Percentiles rank a stretch among this genome's conserved stretches.
Evolutionary conservation across 2,113 vertebrate genomes (phyloP).

Genomic region (Mola mola): DNA sequence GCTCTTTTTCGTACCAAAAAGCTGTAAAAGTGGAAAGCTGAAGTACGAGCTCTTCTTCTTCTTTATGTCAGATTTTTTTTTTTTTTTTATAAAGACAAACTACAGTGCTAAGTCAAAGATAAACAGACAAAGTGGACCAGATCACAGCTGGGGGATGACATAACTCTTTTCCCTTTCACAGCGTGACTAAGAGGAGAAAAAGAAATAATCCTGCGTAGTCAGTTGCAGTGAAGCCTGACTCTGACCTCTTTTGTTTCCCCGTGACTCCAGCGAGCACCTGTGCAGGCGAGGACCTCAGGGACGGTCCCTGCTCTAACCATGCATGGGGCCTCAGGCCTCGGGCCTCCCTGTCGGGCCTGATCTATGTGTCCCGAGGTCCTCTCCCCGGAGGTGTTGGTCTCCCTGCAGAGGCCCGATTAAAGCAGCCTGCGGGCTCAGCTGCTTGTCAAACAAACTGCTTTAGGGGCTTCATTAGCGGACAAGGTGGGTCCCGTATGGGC

Average conservation of each 20-base stretch:
- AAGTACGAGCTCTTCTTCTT: no score
- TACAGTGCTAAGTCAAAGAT: no score
- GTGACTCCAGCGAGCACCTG: slow-evolving; percentile 74
- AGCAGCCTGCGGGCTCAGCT: slow-evolving; percentile 72
- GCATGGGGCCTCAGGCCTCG: slow-evolving; percentile 43
- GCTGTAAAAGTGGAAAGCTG: no score
- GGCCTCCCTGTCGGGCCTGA: slow-evolving; percentile 72
- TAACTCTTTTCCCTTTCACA: slow-evolving; percentile 34
- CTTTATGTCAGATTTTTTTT: no score
- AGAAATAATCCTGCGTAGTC: slow-evolving; percentile 33
- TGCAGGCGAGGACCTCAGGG: slow-evolving; percentile 52
- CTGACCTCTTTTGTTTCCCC: slow-evolving; percentile 53
- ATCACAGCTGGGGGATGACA: slow-evolving; percentile 34
- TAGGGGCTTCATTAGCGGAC: slow-evolving; percentile 80
- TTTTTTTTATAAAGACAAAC: no score
- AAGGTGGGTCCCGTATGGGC: slow-evolving; percentile 75
- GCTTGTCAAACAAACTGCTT: slow-evolving; percentile 79
- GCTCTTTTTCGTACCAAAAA: no score
- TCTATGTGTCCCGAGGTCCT: slow-evolving; percentile 69
- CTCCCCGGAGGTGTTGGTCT: slow-evolving; percentile 58
- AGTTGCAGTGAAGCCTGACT: slow-evolving; percentile 37
- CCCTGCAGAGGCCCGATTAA: slow-evolving; percentile 78
- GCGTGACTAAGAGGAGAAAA: slow-evolving; percentile 18
- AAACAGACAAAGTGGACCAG: no score
- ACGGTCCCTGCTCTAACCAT: slow-evolving; percentile 21